Conservation (phyloP, 2,113 vertebrate species). For the Larimichthys crocea region DNA sequence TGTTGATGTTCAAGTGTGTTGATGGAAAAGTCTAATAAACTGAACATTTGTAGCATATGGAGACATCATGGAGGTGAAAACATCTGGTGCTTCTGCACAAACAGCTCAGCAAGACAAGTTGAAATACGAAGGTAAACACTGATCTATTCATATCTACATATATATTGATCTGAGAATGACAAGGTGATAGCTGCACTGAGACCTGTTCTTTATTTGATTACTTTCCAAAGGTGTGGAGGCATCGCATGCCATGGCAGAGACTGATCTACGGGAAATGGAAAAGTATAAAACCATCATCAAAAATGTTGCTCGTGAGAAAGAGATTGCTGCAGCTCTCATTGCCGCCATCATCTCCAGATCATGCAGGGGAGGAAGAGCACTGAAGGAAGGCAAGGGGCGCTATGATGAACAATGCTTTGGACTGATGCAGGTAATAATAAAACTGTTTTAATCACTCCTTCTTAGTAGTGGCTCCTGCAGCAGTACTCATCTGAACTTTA, state of each 20-base stretch:
- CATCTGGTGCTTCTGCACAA: background rate
- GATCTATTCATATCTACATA: background rate
- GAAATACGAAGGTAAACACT: background rate
- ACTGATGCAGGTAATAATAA: constrained; percentile 31
- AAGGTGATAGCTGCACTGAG: too few species aligned
- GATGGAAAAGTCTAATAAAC: background rate
- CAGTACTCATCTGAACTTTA: background rate
- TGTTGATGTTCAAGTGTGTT: too few species aligned
- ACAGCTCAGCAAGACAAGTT: constrained; percentile 13
- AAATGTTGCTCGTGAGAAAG: background rate
- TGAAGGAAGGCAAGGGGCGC: constrained; percentile 11
- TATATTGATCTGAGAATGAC: background rate
- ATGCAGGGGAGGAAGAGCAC: constrained; percentile 22
- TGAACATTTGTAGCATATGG: background rate
- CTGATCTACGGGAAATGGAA: constrained; percentile 4
- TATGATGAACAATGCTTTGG: background rate
- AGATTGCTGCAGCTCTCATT: too few species aligned
- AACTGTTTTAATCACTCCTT: background rate
- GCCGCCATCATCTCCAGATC: too few species aligned
- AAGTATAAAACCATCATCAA: constrained; percentile 16
- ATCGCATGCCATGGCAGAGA: constrained; percentile 32
- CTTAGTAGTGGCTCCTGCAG: background rate
- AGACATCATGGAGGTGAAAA: background rate
- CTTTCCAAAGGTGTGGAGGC: background rate
- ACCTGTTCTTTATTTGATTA: too few species aligned